Evolutionary conservation across 2,113 vertebrate species (phyloP), one percentile per base, ranked within the genome.

Genomic region (Gadus chalcogrammus): DNA sequence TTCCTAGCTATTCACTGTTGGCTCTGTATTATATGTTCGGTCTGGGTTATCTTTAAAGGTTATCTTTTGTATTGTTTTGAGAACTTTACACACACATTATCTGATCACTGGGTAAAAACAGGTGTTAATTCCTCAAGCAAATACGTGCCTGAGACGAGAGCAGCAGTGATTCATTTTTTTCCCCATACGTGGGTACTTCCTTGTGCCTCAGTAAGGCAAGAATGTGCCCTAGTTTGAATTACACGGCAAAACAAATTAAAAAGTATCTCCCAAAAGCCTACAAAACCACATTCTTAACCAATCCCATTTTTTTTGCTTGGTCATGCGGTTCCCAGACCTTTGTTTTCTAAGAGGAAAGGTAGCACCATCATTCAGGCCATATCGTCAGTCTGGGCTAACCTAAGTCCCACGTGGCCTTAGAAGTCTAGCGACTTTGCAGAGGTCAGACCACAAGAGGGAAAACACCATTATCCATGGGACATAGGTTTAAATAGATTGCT

Each of bases 381-480:
- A 73, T 80, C 80, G 80, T 65, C 81, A 72, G 66, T 86, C 73
- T 65, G 84, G 67, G 71, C 76, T 76, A 82, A 79, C 67, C 74
- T 72, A 80, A 78, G 76, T 74, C 53, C 56, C 18, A 61, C 74
- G 78, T 74, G 79, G 80, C 79, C 71, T 27, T 53, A 56, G 64
- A 65, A 73, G 62, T 62, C 42, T 9, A 77, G 67, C 42, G 63
- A 28, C 55, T 16, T 48, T 48, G 42, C n/a, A 61, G 76, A 83
- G 76, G 76, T 82, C 84, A 79, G 77, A 75, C 71, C 73, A 48
- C 75, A 77, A 24, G 18, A 73, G 64, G 68, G 77, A 62, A 75
- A 64, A 73, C 70, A 84, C 72, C 72, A 15, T 55, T 71, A 22
- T 31, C 15, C 17, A 16, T 48, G 15, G 65, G 20, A 59, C 70